Percentiles rank a stretch among this genome's conserved stretches.
phyloP scores from a whole-genome alignment of 1,140 invertebrate genomes.

The Drosophila malerkotliana region DNA sequence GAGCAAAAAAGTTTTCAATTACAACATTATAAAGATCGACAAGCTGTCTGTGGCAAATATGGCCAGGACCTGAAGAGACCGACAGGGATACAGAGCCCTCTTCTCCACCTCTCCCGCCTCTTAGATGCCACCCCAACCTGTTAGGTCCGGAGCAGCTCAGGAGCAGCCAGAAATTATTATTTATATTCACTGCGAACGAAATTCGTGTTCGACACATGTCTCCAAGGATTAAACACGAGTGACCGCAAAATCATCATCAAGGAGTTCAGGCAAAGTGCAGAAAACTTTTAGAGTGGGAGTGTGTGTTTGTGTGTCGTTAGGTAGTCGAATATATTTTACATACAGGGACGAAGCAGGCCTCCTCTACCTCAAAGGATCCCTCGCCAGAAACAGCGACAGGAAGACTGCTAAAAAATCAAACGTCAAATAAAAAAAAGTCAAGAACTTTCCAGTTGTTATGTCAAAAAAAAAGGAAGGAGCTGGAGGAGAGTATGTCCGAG shows the following conservation, averaged over 20 bases:
- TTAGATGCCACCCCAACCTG: slow-evolving; percentile 2
- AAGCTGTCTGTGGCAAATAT: slow-evolving; percentile 82
- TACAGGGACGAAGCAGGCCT: not conserved
- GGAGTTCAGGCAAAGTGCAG: slow-evolving; percentile 55
- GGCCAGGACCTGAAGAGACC: slow-evolving; percentile 41
- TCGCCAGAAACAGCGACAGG: slow-evolving; percentile 2
- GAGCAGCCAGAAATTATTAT: slow-evolving; percentile 75
- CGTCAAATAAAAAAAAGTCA: slow-evolving; percentile 46
- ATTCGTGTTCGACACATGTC: slow-evolving; percentile 83
- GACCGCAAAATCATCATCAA: slow-evolving; percentile 83
- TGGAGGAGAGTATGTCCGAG: slow-evolving; percentile 71
- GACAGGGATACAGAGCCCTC: slow-evolving; percentile 26
- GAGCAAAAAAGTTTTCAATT: slow-evolving; percentile 80
- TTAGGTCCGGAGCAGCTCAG: not conserved
- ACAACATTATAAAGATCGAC: slow-evolving; percentile 84
- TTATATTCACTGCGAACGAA: slow-evolving; percentile 79
- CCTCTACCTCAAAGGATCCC: slow-evolving; percentile 3
- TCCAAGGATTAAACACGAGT: slow-evolving; percentile 83
- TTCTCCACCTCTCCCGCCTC: not conserved
- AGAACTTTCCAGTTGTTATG: slow-evolving; percentile 42
- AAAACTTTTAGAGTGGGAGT: slow-evolving; percentile 16
- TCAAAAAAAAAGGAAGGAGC: slow-evolving; percentile 23
- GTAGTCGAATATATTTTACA: slow-evolving; percentile 7
- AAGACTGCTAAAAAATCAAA: slow-evolving; percentile 29
- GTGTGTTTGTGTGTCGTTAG: not conserved